Base-by-base conservation (phyloP, 2,888 invertebrate genomes). In the Morpho helenor region DNA sequence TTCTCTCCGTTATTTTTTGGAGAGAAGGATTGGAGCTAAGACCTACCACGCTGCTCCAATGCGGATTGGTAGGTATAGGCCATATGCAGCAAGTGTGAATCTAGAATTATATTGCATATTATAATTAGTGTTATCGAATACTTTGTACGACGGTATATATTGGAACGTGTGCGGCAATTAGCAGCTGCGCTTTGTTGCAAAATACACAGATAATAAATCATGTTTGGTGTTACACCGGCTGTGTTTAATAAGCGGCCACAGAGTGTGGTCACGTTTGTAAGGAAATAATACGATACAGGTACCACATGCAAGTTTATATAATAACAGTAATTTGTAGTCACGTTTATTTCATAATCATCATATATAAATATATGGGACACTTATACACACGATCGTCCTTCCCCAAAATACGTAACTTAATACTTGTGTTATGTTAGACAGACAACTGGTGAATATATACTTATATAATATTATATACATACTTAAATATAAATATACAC, bases 121-220 rank as follows among this genome's bases (percentile, higher is more conserved):
- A 3, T 9, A 43, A 9, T 43, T 43, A 43, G 42, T 43, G 42
- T 9, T 9, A 8, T 43, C 8, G 5, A 9, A 31, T 52, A 52
- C 52, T 3, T 7, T 31, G 44, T 52, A 44, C 44, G 8, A 9
- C n/a, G 23, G 22, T 43, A 43, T 43, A 7, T 43, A 48, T 48
- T 9, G 2, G 39, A 67, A 73, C 70, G 72, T 75, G 79, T 83
- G 81, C 77, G 80, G 80, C 78, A 79, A 68, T 74, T 74, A 72
- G 73, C 82, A 81, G 78, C 79, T 81, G 82, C 67, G 74, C 72
- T 68, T 69, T 75, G 69, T 77, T 70, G 72, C 75, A 70, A 74
- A 74, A 62, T 60, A 60, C 52, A 69, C 73, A 76, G 71, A 76
- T 74, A 73, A 75, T 76, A 72, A 70, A 68, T 69, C 63, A 60